Base-by-base conservation (phyloP, 2,888 invertebrate species). In the Eupithecia vulgata region DNA sequence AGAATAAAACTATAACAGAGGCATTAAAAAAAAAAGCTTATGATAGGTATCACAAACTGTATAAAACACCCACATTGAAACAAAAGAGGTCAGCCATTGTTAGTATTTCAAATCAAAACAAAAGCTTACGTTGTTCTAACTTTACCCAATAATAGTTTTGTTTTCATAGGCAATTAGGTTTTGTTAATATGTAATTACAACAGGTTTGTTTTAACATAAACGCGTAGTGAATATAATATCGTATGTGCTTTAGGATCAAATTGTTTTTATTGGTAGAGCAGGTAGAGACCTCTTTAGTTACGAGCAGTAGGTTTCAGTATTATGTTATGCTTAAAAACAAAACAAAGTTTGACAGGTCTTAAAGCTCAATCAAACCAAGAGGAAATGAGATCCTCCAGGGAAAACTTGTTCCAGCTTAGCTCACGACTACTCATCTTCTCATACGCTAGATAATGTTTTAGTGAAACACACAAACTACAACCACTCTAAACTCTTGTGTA, bases 81-180 rank as follows among this genome's bases (percentile, higher is more conserved):
- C 21, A 10, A 52, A 21, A 21, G 52, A 52, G 52, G 52, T 21
- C 52, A 21, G 5, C 52, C 52, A 21, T 52, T 21, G 8, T 52
- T 52, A 52, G 21, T n/a, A 17, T 40, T 25, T 52, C 12, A 13
- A 10, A 25, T 57, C 12, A 57, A 21, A 57, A 57, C 59, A 13
- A 21, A 61, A 25, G 35, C 64, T 21, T 10, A 10, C 61, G 72
- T 35, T 40, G 40, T 37, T 67, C 67, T 48, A 37, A 72, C 57
- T 21, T 52, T 21, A n/a, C n/a, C 3, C 21, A 52, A 52, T 52
- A 52, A 65, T 59, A 35, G 59, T 34, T 68, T 65, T 59, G 59
- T 64, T 68, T 21, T 35, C 37, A 64, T 35, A 25, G 67, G 37
- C 8, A 67, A 71, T 71, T 6, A 35, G 13, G 61, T 71, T 71